Evolutionary conservation across 2,888 invertebrate genomes (phyloP), one percentile per base, ranked within the genome.

Genomic region (Listrodromus nycthemerus): DNA sequence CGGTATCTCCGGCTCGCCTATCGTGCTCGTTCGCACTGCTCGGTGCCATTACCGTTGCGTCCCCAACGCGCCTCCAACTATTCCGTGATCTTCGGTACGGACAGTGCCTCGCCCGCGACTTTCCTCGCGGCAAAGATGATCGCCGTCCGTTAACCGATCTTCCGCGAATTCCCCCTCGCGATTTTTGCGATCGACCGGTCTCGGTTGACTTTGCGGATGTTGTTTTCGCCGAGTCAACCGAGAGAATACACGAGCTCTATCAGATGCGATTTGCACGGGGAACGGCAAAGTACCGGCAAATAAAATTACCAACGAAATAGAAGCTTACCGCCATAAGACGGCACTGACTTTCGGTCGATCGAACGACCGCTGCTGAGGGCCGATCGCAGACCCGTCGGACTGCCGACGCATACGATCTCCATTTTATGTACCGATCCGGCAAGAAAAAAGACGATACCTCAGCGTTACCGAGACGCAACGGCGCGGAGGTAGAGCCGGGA

Each of bases 301-400:
- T 21, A 10, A 55, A 55, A 55, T 24, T 55, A 41, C 24, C 21
- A 13, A 4, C 19, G 1, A 55, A 55, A 55, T 24, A 55, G 33
- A 33, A 50, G 50, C n/a, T 45, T 50, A 50, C 16, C 16, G 16
- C 27, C 27, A 69, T 33, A n/a, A 1, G 16, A 30, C 27, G 50
- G 48, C 48, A 69, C 27, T n/a, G 50, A 69, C 69, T 50, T 77
- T 77, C 37, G 66, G 58, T 77, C 48, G 50, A 61, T 77, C 61
- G 61, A 33, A 7, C 30, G 37, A 33, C 55, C 48, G 37, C 33
- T 5, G 61, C 45, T 10, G 16, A 45, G 41, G 45, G 10, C 55
- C 33, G 21, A 30, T 50, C 50, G 55, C 30, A 2, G 19, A 55
- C 24, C 21, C 7, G 21, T 52, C 37, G 30, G 24, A 4, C 10